phyloP scores from a whole-genome alignment of 1,140 invertebrate species.

The Leptestheria dahalacensis region DNA sequence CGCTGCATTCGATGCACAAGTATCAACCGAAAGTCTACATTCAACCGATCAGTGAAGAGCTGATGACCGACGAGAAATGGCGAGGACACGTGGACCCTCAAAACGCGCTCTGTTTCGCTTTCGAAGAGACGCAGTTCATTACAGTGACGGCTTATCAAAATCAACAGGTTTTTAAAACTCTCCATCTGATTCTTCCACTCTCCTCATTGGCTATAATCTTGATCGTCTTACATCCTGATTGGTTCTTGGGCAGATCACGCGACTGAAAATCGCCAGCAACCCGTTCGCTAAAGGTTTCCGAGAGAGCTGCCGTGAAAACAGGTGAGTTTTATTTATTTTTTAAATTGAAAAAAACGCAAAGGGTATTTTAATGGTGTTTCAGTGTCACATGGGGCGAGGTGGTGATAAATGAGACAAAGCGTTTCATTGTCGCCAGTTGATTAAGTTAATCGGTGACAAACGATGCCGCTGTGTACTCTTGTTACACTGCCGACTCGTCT shows the following conservation, averaged over 20 bases:
- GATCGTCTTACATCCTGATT: background rate
- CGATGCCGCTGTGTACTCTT: background rate
- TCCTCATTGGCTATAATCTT: background rate
- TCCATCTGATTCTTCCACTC: background rate
- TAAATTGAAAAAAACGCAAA: background rate
- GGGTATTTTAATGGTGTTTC: background rate
- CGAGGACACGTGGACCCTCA: conserved; percentile 20
- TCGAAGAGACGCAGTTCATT: conserved; percentile 39
- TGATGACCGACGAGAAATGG: conserved; percentile 10
- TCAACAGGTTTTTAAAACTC: conserved; percentile 32
- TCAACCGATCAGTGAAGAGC: conserved; percentile 11
- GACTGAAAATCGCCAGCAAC: conserved; percentile 40
- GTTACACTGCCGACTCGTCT: background rate
- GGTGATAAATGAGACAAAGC: background rate
- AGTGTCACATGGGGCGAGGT: background rate
- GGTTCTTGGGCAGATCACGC: conserved; percentile 34
- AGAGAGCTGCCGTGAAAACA: conserved; percentile 23
- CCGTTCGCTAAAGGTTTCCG: conserved; percentile 42
- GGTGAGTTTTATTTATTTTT: conserved; percentile 9
- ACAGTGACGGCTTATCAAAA: conserved; percentile 46
- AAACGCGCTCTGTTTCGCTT: conserved; percentile 30
- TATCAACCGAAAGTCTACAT: conserved; percentile 37
- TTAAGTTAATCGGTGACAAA: background rate
- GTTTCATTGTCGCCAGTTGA: background rate
- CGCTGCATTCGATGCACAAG: conserved; percentile 39